These are phyloP conservation scores for Aethina tumida DNA, from an alignment of 1,140 invertebrate species.

Conservation along the genomic window DNA sequence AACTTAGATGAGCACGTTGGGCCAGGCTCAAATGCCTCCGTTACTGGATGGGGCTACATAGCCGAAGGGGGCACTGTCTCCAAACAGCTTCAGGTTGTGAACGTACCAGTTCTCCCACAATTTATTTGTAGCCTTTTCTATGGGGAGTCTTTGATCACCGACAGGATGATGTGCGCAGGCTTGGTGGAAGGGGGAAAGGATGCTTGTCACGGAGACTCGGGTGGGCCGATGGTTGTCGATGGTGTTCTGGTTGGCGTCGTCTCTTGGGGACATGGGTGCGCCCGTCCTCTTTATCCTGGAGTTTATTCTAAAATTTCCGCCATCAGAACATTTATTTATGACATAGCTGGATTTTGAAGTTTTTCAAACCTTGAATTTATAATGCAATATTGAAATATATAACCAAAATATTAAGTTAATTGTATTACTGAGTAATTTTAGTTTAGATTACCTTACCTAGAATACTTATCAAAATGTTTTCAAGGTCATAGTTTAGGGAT, in stretches of 20 bases:
- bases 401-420: too few relatives aligned
- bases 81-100: constrained; percentile 37
- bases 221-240: too few relatives aligned
- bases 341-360: too few relatives aligned
- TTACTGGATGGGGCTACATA: constrained; percentile 32
- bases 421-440: too few relatives aligned
- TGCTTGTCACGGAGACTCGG: constrained; percentile 59
- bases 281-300: constrained; percentile 57
- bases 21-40: too few relatives aligned
- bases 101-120: constrained; percentile 34
- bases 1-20: too few relatives aligned
- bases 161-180: constrained; percentile 65
- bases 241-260: constrained; percentile 55
- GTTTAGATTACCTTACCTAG: too few relatives aligned
- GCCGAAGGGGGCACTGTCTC: constrained; percentile 22
- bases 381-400: too few relatives aligned
- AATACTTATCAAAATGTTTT: too few relatives aligned
- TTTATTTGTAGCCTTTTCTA: constrained; percentile 31
- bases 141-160: constrained; percentile 38
- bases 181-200: constrained; percentile 54
- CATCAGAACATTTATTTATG: constrained; percentile 11
- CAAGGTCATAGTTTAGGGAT: too few relatives aligned
- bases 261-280: constrained; percentile 68
- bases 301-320: constrained; percentile 55
- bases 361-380: too few relatives aligned